Evolutionary conservation across 2,888 invertebrate genomes (phyloP), one percentile per base, ranked within the genome.

Genomic region (Anthophora plumipes): DNA sequence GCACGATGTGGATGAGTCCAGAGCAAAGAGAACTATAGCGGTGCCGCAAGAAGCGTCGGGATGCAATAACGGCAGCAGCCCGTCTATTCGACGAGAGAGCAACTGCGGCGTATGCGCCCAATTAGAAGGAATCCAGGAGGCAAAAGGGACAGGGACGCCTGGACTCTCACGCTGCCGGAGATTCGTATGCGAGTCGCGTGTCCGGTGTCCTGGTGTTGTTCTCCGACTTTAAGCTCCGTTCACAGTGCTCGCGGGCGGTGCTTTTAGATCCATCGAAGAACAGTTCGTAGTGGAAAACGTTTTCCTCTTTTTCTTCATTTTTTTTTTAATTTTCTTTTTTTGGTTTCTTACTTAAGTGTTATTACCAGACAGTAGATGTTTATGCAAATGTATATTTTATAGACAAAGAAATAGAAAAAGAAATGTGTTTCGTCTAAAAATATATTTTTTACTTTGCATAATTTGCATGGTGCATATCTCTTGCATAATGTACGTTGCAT

Each of bases 141-240:
- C 84, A 83, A 83, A n/a, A 83, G 77, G 84, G 89, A 82, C 60
- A 48, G 66, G 80, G 73, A 82, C 73, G 73, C 59, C 70, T 83
- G 86, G 83, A 85, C 87, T 87, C 89, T 87, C 89, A 87, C 88
- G 89, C 87, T 88, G 83, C 77, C 73, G 73, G 71, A 76, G 84
- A 86, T 90, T 88, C 89, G 88, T 90, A 90, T 90, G 89, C 89
- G 87, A 88, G 91, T 92, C 91, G 91, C 91, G 91, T 91, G 92
- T 91, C 91, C 90, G 79, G 82, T 88, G 91, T 90, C 90, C 89
- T 84, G 87, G 83, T 84, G 86, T 80, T 85, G 67, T 77, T 79
- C 73, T 73, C 64, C 79, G 48, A 52, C 70, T 77, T 85, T 83
- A 82, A 77, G 79, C 80, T 52, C 43, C 77, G 81, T 75, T 85